A percentile compares a stretch with the other conserved stretches of the same genome.
phyloP scores from a whole-genome alignment of 2,888 invertebrate species.

The Rhogogaster chlorosoma region DNA sequence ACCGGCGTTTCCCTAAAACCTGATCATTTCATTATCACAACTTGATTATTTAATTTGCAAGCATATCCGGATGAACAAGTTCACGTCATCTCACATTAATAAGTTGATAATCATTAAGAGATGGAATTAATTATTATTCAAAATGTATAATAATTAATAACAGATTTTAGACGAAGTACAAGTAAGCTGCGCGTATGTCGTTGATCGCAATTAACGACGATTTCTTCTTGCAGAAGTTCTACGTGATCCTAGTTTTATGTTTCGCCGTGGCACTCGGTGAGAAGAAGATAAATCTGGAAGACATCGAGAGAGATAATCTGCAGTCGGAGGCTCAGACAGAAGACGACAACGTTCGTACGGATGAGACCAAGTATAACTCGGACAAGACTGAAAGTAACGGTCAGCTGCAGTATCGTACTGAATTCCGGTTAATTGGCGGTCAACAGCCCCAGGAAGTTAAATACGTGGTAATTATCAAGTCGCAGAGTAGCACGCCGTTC shows the following conservation, averaged over 20 bases:
- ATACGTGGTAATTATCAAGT: constrained; percentile 55
- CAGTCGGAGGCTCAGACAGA: constrained; percentile 80
- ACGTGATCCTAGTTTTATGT: constrained; percentile 61
- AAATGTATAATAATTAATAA: neutral
- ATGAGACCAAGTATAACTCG: constrained; percentile 63
- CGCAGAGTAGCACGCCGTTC: constrained; percentile 31
- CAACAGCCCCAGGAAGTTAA: constrained; percentile 59
- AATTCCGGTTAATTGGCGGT: constrained; percentile 22
- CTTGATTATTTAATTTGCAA: neutral
- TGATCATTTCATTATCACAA: neutral
- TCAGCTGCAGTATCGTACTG: constrained; percentile 62
- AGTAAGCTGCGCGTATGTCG: neutral
- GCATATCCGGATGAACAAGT: neutral
- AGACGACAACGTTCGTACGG: constrained; percentile 56
- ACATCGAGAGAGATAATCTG: constrained; percentile 87
- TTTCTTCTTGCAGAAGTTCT: constrained; percentile 63
- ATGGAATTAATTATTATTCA: neutral
- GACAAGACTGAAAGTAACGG: constrained; percentile 59
- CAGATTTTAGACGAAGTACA: neutral
- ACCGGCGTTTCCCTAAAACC: neutral
- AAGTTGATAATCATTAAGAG: neutral
- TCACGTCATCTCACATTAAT: neutral
- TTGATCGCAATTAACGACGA: neutral
- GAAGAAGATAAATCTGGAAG: constrained; percentile 86
- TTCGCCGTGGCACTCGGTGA: constrained; percentile 74